Base-by-base conservation (phyloP, 2,888 invertebrate species). In the Tuta absoluta region DNA sequence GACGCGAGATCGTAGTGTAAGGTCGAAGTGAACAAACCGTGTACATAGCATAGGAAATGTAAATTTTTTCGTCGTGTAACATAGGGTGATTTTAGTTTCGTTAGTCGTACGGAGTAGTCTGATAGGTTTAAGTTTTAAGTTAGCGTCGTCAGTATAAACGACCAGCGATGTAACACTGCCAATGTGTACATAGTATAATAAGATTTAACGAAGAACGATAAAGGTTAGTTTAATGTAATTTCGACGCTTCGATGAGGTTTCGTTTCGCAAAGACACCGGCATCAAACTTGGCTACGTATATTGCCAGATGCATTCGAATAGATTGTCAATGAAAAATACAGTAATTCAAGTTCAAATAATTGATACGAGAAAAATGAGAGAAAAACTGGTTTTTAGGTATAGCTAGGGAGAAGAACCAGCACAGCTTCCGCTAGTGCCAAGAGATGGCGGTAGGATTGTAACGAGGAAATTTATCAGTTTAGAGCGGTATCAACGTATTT, bases 131-230 rank as follows among this genome's bases (percentile, higher is more conserved):
- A 80, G 33, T 33, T 81, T n/a, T 74, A 78, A 78, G 77, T 63
- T 67, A 65, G 64, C 24, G 63, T 70, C 70, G 74, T 51, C 64
- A 74, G 72, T 67, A 74, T 71, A 67, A 68, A 78, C 88, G 88
- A 90, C 90, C 91, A 88, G 91, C 89, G 86, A 84, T 77, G 80
- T 77, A 82, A 79, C 90, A 91, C 90, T 91, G 91, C 90, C 91
- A 86, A 85, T 75, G 65, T 88, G 89, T 90, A 89, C 73, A 89
- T 89, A 89, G 77, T 86, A 84, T 76, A 37, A 66, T 69, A 23
- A 19, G 21, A 23, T 17, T 33, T n/a, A n/a, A 45, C 45, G 45
- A 71, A 70, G 69, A 72, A 71, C 67, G 69, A 69, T 69, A 69
- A 76, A 72, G 62, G 68, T 71, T 65, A 67, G 69, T 60, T 74